Evolutionary conservation across 2,888 invertebrate species (phyloP).

Genomic region (Drosophila paranaensis): DNA sequence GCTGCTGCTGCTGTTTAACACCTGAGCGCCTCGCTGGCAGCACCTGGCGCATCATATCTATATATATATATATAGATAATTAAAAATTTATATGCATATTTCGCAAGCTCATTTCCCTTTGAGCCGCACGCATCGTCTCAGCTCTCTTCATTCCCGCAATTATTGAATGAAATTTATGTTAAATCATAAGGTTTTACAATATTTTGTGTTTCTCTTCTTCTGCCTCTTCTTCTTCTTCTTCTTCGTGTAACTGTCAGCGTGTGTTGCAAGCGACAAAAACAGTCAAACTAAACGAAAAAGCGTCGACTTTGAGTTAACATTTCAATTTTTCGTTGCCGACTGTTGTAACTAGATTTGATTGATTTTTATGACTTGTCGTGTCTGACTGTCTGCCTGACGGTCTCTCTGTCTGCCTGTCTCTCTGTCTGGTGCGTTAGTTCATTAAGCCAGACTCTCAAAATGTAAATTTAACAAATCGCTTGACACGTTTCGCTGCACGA

Average conservation of each 20-base stretch:
- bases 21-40: slow-evolving; percentile 61
- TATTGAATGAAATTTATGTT: slow-evolving; percentile 75
- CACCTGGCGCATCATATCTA: slow-evolving; percentile 24
- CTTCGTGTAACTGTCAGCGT: slow-evolving; percentile 73
- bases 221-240: neutral
- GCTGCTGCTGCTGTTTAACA: slow-evolving; percentile 64
- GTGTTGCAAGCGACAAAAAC: slow-evolving; percentile 37
- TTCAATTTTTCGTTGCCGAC: slow-evolving; percentile 54
- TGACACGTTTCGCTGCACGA: slow-evolving; percentile 58
- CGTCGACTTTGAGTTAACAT: slow-evolving; percentile 56
- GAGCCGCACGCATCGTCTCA: slow-evolving; percentile 56
- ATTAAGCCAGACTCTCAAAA: slow-evolving; percentile 59
- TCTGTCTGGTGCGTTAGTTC: slow-evolving; percentile 2
- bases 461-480: slow-evolving; percentile 64
- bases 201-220: slow-evolving; percentile 28
- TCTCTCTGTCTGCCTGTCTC: too few relatives aligned
- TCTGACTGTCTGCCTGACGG: too few relatives aligned
- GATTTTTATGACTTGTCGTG: slow-evolving; percentile 51
- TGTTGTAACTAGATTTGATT: slow-evolving; percentile 58
- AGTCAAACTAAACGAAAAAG: slow-evolving; percentile 40
- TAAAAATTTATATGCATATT: slow-evolving; percentile 43
- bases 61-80: neutral
- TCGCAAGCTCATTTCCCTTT: slow-evolving; percentile 50
- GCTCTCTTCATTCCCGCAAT: slow-evolving; percentile 63
- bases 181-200: slow-evolving; percentile 66